These are phyloP conservation scores for Apodemia duryi DNA, from an alignment of 2,888 invertebrate genomes.

Conservation along the genomic window DNA sequence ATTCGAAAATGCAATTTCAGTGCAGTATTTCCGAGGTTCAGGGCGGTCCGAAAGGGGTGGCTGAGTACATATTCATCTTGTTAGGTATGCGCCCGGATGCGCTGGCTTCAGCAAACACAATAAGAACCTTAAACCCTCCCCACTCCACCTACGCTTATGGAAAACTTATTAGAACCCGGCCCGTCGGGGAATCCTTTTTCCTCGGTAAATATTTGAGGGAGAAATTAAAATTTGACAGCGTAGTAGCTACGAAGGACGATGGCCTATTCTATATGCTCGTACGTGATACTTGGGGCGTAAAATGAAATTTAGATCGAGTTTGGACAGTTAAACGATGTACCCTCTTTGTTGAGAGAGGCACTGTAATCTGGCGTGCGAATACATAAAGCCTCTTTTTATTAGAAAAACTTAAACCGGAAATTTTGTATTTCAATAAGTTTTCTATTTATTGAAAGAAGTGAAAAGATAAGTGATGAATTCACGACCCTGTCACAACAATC, in stretches of 20 bases:
- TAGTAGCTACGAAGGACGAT: slow-evolving; percentile 49
- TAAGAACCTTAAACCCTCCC: slow-evolving; percentile 63
- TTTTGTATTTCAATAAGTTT: background rate
- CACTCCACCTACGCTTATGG: slow-evolving; percentile 65
- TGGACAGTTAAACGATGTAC: slow-evolving; percentile 45
- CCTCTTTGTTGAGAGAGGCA: slow-evolving; percentile 29
- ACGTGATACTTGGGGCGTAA: slow-evolving; percentile 76
- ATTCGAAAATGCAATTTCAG: slow-evolving; percentile 76
- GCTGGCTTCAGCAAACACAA: slow-evolving; percentile 78
- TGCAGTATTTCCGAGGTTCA: slow-evolving; percentile 55
- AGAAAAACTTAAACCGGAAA: background rate
- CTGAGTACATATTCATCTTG: slow-evolving; percentile 76
- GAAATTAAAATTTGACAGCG: slow-evolving; percentile 80
- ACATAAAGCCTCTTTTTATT: slow-evolving; percentile 21
- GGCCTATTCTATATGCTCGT: slow-evolving; percentile 68
- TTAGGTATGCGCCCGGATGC: slow-evolving; percentile 79
- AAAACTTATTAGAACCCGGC: slow-evolving; percentile 78
- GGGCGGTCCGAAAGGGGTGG: slow-evolving; percentile 65
- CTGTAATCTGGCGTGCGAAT: slow-evolving; percentile 26
- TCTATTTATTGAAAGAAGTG: background rate
- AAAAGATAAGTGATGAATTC: background rate
- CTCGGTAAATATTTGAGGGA: slow-evolving; percentile 79
- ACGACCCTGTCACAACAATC: too few species aligned
- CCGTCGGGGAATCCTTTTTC: slow-evolving; percentile 79
- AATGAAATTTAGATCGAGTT: slow-evolving; percentile 78